Evolutionary conservation across 2,113 vertebrate genomes (phyloP), one percentile per base, ranked within the genome.

Genomic region (Entelurus aequoreus): DNA sequence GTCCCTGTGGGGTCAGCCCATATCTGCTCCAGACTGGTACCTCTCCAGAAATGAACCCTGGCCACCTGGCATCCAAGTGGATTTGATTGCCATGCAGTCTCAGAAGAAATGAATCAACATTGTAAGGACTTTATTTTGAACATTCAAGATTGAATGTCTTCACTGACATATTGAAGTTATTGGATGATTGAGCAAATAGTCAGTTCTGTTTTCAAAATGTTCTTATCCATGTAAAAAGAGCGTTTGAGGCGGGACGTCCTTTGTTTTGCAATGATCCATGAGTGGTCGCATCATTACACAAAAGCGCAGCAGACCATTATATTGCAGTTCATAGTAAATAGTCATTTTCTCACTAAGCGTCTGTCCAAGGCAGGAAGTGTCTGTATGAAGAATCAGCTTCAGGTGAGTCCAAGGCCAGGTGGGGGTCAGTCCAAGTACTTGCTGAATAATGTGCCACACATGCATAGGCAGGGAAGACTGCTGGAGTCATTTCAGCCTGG

Each of bases 341-440:
- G 35, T 65, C 6, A 40, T 83, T 78, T 60, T 8, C 75, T 73
- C 62, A 73, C 62, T 2, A 13, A 58, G 82, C 78, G 79, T 7
- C 75, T 68, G 69, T 77, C 77, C 63, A 80, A 84, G 86, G 52
- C 77, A 58, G 68, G 87, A 53, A 59, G 68, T 69, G 53, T 62
- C 63, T 68, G 72, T 78, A 71, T 76, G 76, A 75, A 66, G 85
- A 90, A 87, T 90, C 40, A 13, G 38, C 14, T 55, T 83, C 90
- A 75, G 89, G 88, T 89, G 92, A 90, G 92, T 85, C 91, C 92
- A 93, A 91, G 92, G 90, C 86, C 88, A 92, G 89, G 86, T 89
- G 83, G 88, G 91, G 91, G 90, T 93, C 91, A 93, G 86, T 83
- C 71, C 81, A 90, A 91, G 88, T 90, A 90, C 89, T 82, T 60